Percentiles rank a stretch among this genome's conserved stretches.
These are phyloP conservation scores for Procambarus virginalis DNA, from an alignment of 1,140 invertebrate species.

Conservation along the genomic window DNA sequence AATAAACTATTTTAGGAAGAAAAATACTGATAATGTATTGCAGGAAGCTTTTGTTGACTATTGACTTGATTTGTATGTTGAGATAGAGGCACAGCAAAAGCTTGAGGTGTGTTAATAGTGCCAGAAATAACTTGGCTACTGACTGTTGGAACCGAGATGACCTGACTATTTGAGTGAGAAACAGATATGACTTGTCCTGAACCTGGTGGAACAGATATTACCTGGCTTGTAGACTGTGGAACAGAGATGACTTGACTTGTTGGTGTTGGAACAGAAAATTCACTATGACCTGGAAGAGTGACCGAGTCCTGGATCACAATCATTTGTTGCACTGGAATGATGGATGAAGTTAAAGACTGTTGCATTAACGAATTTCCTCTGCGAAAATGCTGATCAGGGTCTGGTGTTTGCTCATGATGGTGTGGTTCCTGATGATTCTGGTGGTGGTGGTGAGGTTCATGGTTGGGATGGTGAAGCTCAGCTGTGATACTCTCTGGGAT, in stretches of 20 bases:
- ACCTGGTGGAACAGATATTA: slow-evolving; percentile 45
- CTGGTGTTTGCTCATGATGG: slow-evolving; percentile 9
- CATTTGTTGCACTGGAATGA: slow-evolving; percentile 58
- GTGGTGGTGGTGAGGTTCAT: neutral
- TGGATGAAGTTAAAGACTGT: slow-evolving; percentile 25
- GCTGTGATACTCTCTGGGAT: slow-evolving; percentile 27
- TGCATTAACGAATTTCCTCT: slow-evolving; percentile 24
- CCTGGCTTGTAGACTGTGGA: slow-evolving; percentile 17
- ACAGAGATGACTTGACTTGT: slow-evolving; percentile 41
- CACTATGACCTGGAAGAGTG: slow-evolving; percentile 24
- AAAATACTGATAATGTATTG: slow-evolving; percentile 54
- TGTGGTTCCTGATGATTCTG: neutral
- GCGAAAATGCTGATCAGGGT: slow-evolving; percentile 16
- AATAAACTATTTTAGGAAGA: slow-evolving; percentile 31
- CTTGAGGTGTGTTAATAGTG: slow-evolving; percentile 19
- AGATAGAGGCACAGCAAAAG: slow-evolving; percentile 35
- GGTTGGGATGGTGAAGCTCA: slow-evolving; percentile 22
- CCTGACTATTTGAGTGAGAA: slow-evolving; percentile 40
- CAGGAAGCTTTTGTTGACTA: slow-evolving; percentile 28
- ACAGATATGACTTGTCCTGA: slow-evolving; percentile 46
- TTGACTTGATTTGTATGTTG: slow-evolving; percentile 21
- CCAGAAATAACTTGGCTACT: slow-evolving; percentile 45
- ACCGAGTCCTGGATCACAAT: slow-evolving; percentile 56
- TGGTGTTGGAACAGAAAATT: slow-evolving; percentile 37
- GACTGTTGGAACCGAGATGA: slow-evolving; percentile 39